Conservation (phyloP, 2,888 invertebrate species). For the Rhamphomyia laevipes region DNA sequence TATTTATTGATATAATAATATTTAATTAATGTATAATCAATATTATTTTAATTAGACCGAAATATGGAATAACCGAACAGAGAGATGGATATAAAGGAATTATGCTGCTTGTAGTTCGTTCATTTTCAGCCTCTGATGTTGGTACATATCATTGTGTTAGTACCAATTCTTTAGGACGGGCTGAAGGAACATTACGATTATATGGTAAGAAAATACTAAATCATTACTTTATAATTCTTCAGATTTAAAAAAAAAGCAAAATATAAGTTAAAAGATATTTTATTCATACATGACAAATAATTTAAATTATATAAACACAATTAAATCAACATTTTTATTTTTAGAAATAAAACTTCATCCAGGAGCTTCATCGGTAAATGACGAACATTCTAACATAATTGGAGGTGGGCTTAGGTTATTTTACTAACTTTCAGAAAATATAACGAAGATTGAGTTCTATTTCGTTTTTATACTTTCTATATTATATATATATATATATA, state of each 20-base stretch:
- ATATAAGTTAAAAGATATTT: no score
- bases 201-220: slow-evolving; percentile 41
- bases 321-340: no score
- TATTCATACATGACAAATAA: neutral
- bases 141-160: slow-evolving; percentile 68
- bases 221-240: neutral
- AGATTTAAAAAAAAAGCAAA: no score
- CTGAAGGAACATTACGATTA: slow-evolving; percentile 51
- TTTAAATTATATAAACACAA: neutral
- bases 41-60: slow-evolving; percentile 25
- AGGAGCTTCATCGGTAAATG: slow-evolving; percentile 30
- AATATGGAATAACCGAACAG: slow-evolving; percentile 37
- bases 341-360: slow-evolving; percentile 38
- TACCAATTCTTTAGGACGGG: slow-evolving; percentile 53
- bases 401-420: no score
- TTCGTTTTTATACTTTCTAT: no score
- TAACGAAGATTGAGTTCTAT: no score
- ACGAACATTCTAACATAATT: slow-evolving; percentile 34
- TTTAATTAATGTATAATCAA: no score
- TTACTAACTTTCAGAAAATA: no score
- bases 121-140: slow-evolving; percentile 47
- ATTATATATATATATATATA: no score
- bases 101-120: slow-evolving; percentile 36
- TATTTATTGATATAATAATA: no score
- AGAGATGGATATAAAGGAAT: slow-evolving; percentile 36